Conservation (phyloP, 2,113 vertebrate genomes). For the Mormyrus iriodes region DNA sequence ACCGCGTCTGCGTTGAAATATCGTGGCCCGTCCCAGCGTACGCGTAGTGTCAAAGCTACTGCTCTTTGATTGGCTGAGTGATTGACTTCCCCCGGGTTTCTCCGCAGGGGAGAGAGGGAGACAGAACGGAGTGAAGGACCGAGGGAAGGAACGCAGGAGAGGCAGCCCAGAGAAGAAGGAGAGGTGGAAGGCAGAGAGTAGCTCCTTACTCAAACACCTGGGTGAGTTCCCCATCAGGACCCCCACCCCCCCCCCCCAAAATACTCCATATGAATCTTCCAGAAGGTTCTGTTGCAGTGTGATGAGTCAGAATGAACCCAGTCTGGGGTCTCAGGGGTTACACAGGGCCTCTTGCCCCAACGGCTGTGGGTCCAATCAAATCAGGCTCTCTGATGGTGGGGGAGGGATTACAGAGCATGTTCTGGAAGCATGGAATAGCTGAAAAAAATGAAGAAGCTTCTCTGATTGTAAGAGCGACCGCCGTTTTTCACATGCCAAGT, state of each 20-base stretch:
- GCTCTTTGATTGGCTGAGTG: neutral
- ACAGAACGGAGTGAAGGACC: slow-evolving; percentile 77
- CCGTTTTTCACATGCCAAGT: too few species aligned
- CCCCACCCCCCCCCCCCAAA: neutral
- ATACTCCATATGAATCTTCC: neutral
- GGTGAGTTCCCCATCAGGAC: slow-evolving; percentile 59
- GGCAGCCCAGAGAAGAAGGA: slow-evolving; percentile 86
- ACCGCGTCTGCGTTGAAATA: neutral
- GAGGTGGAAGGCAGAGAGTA: slow-evolving; percentile 75
- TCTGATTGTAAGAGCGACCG: neutral
- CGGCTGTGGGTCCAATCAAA: neutral
- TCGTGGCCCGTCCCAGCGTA: neutral
- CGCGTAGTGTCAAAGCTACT: neutral
- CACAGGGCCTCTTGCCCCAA: neutral
- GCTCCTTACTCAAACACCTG: slow-evolving; percentile 85
- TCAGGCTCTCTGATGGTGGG: neutral
- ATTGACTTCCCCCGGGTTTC: slow-evolving; percentile 2
- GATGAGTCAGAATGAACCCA: neutral
- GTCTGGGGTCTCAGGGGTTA: neutral
- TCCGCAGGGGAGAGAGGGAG: slow-evolving; percentile 78
- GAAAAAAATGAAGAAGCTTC: neutral
- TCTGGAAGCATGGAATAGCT: neutral
- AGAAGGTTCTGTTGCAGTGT: neutral
- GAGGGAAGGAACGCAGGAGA: slow-evolving; percentile 75
- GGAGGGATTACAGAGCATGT: neutral